A percentile compares a stretch with the other conserved stretches of the same genome.
These are phyloP conservation scores for Holocentrus rufus DNA, from an alignment of 2,797 vertebrate species.

Conservation along the genomic window DNA sequence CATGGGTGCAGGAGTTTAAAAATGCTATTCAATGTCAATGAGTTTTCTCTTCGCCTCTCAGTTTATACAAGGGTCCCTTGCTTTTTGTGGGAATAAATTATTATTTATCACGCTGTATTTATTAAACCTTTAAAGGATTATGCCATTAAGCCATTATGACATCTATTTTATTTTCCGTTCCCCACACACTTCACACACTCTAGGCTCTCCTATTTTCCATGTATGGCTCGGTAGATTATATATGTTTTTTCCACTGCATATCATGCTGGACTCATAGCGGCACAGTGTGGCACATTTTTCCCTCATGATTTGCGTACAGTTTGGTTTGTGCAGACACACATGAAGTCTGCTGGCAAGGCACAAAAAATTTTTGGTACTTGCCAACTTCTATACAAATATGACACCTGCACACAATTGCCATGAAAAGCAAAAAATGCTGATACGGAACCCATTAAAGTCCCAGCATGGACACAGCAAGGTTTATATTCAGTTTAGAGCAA, in stretches of 20 bases:
- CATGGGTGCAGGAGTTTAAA: not conserved
- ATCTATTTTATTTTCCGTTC: not conserved
- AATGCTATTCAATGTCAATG: no score
- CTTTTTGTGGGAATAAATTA: conserved; percentile 9
- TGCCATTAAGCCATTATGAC: conserved; percentile 19
- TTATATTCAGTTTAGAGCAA: not conserved
- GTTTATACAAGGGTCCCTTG: not conserved
- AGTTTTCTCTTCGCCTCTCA: no score
- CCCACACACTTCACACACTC: conserved; percentile 21
- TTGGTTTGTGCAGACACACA: not conserved
- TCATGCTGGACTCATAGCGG: no score
- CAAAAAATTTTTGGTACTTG: not conserved
- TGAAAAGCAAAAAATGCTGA: not conserved
- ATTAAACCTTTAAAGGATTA: conserved; percentile 24
- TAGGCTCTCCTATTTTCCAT: not conserved
- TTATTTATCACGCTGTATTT: conserved; percentile 13
- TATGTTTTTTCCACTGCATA: not conserved
- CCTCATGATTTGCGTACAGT: not conserved
- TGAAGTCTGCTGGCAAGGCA: not conserved
- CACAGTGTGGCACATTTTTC: no score
- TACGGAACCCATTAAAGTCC: not conserved
- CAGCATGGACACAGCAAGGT: not conserved
- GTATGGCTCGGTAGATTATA: conserved; percentile 1
- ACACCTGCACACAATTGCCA: not conserved
- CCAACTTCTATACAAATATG: no score